phyloP scores from a whole-genome alignment of 1,140 invertebrate genomes.

The Delia radicum region DNA sequence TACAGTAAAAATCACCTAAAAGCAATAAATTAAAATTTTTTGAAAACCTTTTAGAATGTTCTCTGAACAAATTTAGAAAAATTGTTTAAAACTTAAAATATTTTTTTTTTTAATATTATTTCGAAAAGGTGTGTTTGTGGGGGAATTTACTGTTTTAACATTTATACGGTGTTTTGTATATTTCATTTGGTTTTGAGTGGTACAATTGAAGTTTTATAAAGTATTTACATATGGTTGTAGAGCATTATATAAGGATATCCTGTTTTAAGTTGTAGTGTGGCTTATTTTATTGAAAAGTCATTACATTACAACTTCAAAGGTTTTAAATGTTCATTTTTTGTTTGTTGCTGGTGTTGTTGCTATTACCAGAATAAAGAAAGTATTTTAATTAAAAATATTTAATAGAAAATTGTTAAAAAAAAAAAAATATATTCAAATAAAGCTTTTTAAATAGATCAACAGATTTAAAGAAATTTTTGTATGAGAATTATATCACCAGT shows the following conservation, averaged over 20 bases:
- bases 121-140: no score
- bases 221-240: background rate
- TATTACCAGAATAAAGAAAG: no score
- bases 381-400: background rate
- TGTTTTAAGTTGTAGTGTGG: background rate
- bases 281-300: slow-evolving; percentile 5
- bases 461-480: background rate
- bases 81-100: no score
- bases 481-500: background rate
- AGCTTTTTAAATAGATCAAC: background rate
- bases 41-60: no score
- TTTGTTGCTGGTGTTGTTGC: background rate
- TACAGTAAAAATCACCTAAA: no score
- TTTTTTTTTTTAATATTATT: no score
- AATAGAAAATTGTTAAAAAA: background rate
- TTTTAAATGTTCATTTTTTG: background rate
- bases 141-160: no score
- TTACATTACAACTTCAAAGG: background rate
- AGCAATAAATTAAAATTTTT: no score
- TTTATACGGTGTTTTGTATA: no score
- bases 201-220: no score
- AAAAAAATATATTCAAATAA: background rate
- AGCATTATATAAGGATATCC: background rate
- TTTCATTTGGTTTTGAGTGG: no score
- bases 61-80: no score